Base-by-base conservation (phyloP, 2,113 vertebrate genomes). In the Pantherophis guttatus region DNA sequence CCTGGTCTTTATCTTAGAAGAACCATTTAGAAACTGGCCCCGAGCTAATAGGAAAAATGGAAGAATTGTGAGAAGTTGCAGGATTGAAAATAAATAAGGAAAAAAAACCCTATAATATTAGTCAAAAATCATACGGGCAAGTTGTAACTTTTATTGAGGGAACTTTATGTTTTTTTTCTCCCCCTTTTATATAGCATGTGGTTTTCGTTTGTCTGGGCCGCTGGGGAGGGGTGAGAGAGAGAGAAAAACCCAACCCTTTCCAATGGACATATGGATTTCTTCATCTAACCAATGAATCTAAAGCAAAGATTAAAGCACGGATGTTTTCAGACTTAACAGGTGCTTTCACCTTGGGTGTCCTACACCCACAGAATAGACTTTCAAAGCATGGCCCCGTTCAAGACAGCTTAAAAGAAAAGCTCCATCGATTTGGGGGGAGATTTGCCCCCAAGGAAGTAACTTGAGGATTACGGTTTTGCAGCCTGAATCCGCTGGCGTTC, bases 271-370 rank as follows among this genome's bases (percentile, higher is more conserved):
- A 88, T 5, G 10, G 59, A 29, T 85, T 93, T 93, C 39, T 75
- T 89, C 70, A 90, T 85, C 70, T 39, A 53, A 21, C 75, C 44
- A 89, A 86, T 53, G 58, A n/a, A n/a, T 65, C 62, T 53, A 90
- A 90, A 89, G 55, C 70, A 90, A 86, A 90, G 88, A 90, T 93
- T 86, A 86, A 86, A 62, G 75, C n/a, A 19, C 24, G 85, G 33
- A 57, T 85, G 87, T 57, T 58, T 39, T 48, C 44, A 59, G n/a
- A 48, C 29, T 90, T 62, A 90, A 57, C 23, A 13, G 55, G 21
- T 86, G 23, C 15, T 53, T 87, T 62, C 92, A 86, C 65, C 65
- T 75, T 50, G 24, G 19, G 54, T n/a, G 33, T 17, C 65, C 87
- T 1, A 3, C 50, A 17, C 33, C 85, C 65, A 85, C 87, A 57